Evolutionary conservation across 2,113 vertebrate genomes (phyloP), one percentile per base, ranked within the genome.

Genomic region (Ammodytes marinus): DNA sequence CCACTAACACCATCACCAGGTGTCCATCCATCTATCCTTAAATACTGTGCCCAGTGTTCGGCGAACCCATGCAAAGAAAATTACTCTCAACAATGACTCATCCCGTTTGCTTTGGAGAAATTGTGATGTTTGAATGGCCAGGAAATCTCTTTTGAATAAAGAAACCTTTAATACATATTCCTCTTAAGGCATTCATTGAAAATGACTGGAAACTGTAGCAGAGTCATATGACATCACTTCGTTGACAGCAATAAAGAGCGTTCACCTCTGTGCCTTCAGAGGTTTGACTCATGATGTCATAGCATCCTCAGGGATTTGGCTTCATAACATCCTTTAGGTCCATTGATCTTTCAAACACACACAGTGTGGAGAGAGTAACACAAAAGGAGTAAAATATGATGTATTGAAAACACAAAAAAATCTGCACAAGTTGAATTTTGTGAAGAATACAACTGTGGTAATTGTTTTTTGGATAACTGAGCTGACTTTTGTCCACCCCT

Each of bases 181-280:
- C 40, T 69, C 67, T 69, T 55, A 52, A 60, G 54, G 54, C 63
- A 35, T 69, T 43, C 37, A 49, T 10, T 43, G 2, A 35, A 50
- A 35, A 17, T 27, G 27, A 69, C 15, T 10, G 39, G 9, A n/a
- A 11, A 14, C 27, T 40, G 35, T 40, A 47, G 17, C 45, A 45
- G 2, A 9, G 39, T 49, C 12, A 54, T 19, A 10, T 27, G 43
- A 61, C 47, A 52, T 45, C 47, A 69, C 61, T 77, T 52, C 27
- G 27, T 27, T 27, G 27, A 27, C 27, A 70, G 68, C 65, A 77
- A 84, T 80, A 79, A 76, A 79, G 35, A 84, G 69, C 55, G 52
- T 88, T 92, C 77, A 85, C 64, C 85, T 89, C 76, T 83, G 90
- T 92, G 91, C 90, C 89, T 94, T 87, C 60, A 69, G 67, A 76